Percentiles rank a stretch among this genome's conserved stretches.
These are phyloP conservation scores for Drepanosiphum platanoidis DNA, from an alignment of 2,888 invertebrate species.

Conservation along the genomic window DNA sequence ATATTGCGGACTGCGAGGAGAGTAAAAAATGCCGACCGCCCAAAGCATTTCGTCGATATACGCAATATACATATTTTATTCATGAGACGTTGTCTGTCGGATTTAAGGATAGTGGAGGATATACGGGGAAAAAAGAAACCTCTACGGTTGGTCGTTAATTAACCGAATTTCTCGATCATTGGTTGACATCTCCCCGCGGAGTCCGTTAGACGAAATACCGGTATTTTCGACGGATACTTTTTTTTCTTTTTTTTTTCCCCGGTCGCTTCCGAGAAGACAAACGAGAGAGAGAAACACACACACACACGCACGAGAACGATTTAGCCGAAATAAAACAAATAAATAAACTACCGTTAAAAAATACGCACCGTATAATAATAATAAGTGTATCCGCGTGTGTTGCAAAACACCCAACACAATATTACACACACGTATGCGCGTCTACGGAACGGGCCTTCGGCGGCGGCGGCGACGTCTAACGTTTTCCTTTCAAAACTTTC, in stretches of 20 bases:
- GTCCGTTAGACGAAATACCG: slow-evolving; percentile 31
- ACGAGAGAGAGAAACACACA: not conserved
- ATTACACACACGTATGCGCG: not conserved
- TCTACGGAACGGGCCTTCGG: not conserved
- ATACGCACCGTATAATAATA: not conserved
- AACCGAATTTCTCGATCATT: slow-evolving; percentile 47
- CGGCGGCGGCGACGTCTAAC: no score
- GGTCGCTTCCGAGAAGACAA: not conserved
- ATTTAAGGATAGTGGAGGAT: not conserved
- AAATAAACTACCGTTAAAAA: slow-evolving; percentile 48
- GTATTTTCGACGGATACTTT: slow-evolving; percentile 1
- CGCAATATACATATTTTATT: slow-evolving; percentile 35
- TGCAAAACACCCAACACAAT: slow-evolving; percentile 7
- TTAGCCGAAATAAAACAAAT: slow-evolving; percentile 7
- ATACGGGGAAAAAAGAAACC: slow-evolving; percentile 11
- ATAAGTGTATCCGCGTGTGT: not conserved
- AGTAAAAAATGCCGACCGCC: slow-evolving; percentile 7
- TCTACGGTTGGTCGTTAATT: slow-evolving; percentile 43
- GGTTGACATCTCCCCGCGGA: not conserved
- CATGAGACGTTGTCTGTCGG: slow-evolving; percentile 40
- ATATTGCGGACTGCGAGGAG: not conserved
- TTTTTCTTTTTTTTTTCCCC: slow-evolving; percentile 9
- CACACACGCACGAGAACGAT: not conserved
- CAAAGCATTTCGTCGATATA: not conserved
- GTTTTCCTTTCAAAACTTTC: slow-evolving; percentile 54